phyloP scores from a whole-genome alignment of 2,113 vertebrate species.

The Aviceda subcristata region DNA sequence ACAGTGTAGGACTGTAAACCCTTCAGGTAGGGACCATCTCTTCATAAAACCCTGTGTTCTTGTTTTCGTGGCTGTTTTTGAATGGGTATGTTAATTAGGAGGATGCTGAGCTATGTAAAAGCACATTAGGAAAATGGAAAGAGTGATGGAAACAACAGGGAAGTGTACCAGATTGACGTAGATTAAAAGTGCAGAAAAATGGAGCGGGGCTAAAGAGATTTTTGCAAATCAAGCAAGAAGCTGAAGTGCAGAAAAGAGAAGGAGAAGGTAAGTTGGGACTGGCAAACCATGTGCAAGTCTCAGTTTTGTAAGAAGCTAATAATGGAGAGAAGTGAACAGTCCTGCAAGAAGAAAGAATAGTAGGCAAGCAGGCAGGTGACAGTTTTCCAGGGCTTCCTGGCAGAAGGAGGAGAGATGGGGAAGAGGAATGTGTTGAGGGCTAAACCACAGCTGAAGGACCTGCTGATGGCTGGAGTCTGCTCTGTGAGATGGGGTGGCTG shows the following conservation, averaged over 20 bases:
- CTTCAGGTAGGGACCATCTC: not conserved
- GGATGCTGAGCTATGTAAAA: not conserved
- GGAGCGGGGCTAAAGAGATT: not conserved
- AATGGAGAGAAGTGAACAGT: not conserved
- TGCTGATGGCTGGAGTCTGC: not conserved
- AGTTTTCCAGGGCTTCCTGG: not conserved
- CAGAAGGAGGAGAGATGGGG: not conserved
- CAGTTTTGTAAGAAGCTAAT: not conserved
- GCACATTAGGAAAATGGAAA: not conserved
- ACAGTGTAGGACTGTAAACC: not conserved
- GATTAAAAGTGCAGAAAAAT: not conserved
- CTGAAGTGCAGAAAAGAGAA: not conserved
- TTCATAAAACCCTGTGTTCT: not conserved
- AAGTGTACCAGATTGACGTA: not conserved
- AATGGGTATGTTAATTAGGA: not conserved
- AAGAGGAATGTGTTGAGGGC: not conserved
- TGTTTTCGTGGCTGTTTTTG: not conserved
- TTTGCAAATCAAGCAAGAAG: not conserved
- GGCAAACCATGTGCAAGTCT: not conserved
- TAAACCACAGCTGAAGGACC: not conserved
- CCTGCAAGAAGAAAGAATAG: not conserved
- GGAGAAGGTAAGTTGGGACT: not conserved
- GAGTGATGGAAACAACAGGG: not conserved
- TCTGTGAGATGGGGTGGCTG: not conserved
- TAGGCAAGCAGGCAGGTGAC: not conserved